Percentiles rank a stretch among this genome's conserved stretches.
Conservation (phyloP, 1,140 invertebrate species). For the Psilanteris sp. region DNA sequence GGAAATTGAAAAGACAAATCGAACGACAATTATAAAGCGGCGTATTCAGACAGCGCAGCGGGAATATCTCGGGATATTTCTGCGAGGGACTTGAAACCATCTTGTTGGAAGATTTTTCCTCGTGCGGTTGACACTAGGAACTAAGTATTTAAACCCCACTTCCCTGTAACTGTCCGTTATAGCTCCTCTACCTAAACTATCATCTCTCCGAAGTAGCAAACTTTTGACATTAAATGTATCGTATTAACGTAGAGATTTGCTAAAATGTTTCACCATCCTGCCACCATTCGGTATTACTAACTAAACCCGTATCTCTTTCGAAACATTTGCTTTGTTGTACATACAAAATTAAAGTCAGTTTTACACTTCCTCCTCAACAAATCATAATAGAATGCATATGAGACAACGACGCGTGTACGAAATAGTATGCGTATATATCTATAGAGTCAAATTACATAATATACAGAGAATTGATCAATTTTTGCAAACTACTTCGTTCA, state of each 20-base stretch:
- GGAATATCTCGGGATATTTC: too few species aligned
- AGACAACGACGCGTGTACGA: too few species aligned
- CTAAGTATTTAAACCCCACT: slow-evolving; percentile 18
- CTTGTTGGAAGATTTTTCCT: too few species aligned
- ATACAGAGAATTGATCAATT: too few species aligned
- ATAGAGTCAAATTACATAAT: too few species aligned
- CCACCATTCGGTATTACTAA: slow-evolving; percentile 2
- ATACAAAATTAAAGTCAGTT: slow-evolving; percentile 6
- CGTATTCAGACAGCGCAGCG: too few species aligned
- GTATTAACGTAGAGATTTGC: slow-evolving; percentile 34
- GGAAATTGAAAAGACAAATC: too few species aligned
- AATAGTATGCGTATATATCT: too few species aligned
- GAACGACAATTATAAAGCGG: too few species aligned
- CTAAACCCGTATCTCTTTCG: slow-evolving; percentile 25
- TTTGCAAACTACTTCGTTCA: too few species aligned
- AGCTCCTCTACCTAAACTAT: slow-evolving; percentile 2
- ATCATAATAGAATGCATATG: neutral
- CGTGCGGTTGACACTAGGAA: slow-evolving; percentile 2
- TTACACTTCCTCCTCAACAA: neutral
- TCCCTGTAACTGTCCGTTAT: slow-evolving; percentile 24
- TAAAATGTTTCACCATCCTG: slow-evolving; percentile 11
- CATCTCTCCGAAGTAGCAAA: slow-evolving; percentile 13
- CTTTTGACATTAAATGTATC: slow-evolving; percentile 47
- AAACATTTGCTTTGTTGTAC: slow-evolving; percentile 12
- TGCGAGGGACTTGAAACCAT: too few species aligned